Percentiles rank a stretch among this genome's conserved stretches.
phyloP scores from a whole-genome alignment of 1,140 invertebrate genomes.

The Artemia franciscana region DNA sequence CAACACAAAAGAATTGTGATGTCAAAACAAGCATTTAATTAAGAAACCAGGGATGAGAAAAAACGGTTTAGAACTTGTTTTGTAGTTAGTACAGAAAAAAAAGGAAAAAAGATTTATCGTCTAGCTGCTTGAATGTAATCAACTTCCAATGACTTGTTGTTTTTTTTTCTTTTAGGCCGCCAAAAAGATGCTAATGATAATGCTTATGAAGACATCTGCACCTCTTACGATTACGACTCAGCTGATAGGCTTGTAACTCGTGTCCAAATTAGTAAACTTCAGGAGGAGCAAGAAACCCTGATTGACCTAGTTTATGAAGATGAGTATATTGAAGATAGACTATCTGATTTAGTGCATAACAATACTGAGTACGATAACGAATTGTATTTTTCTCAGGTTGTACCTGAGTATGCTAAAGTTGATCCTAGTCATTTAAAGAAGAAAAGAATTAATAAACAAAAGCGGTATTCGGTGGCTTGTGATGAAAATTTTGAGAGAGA shows the following conservation, averaged over 20 bases:
- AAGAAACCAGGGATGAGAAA: neutral
- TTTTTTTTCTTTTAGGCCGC: neutral
- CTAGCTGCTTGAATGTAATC: neutral
- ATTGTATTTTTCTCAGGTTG: neutral
- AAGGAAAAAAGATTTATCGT: neutral
- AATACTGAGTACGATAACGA: neutral
- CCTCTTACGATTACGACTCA: neutral
- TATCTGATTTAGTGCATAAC: neutral
- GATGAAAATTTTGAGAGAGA: neutral
- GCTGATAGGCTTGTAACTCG: neutral
- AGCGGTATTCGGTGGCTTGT: neutral
- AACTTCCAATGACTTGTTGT: neutral
- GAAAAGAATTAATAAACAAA: neutral
- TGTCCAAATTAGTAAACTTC: neutral
- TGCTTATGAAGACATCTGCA: neutral
- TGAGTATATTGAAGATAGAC: neutral
- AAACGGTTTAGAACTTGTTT: neutral
- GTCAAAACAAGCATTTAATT: neutral
- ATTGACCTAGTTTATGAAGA: neutral
- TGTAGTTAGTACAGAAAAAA: neutral
- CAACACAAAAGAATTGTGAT: neutral
- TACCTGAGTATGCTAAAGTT: neutral
- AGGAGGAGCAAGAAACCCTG: neutral
- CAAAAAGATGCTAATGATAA: neutral
- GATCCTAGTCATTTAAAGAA: neutral